These are phyloP conservation scores for Mallotus villosus DNA, from an alignment of 2,797 vertebrate species.

Conservation along the genomic window DNA sequence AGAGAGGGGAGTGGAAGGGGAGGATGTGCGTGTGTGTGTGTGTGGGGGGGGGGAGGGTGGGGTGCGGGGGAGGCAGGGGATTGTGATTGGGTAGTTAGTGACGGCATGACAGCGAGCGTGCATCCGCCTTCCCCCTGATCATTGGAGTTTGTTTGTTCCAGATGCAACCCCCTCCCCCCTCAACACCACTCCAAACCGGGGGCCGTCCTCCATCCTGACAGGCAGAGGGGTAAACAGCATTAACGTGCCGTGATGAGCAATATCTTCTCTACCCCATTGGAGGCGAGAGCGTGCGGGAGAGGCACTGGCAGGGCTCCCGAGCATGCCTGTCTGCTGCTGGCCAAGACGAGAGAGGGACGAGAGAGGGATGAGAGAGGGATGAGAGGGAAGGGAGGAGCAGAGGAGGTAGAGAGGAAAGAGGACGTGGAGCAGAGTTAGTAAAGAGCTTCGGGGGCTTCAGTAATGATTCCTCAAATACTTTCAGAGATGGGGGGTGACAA, in stretches of 20 bases:
- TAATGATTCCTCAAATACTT: slow-evolving; percentile 59
- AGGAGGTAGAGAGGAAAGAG: slow-evolving; percentile 2
- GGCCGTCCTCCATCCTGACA: slow-evolving; percentile 51
- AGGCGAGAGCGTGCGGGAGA: slow-evolving; percentile 44
- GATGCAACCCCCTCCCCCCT: slow-evolving; percentile 35
- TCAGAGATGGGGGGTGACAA: slow-evolving; percentile 31
- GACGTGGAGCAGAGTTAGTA: slow-evolving; percentile 27
- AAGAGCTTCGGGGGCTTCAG: slow-evolving; percentile 37
- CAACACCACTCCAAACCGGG: slow-evolving; percentile 35
- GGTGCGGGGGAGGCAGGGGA: no score
- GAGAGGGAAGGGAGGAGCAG: slow-evolving; percentile 25
- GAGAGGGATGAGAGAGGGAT: slow-evolving; percentile 12
- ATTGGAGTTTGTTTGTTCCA: slow-evolving; percentile 16
- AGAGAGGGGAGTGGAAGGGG: slow-evolving; percentile 23
- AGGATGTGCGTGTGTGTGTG: background rate
- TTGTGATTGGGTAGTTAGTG: background rate
- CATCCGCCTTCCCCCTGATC: background rate
- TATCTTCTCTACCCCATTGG: slow-evolving; percentile 66
- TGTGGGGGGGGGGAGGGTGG: slow-evolving; percentile 2
- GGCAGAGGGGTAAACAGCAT: slow-evolving; percentile 70
- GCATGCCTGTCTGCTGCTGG: background rate
- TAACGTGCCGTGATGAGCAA: slow-evolving; percentile 64
- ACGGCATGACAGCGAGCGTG: background rate
- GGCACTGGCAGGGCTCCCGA: slow-evolving; percentile 18
- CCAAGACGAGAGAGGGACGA: background rate